A percentile compares a stretch with the other conserved stretches of the same genome.
Evolutionary conservation across 2,888 invertebrate genomes (phyloP).

Genomic region (Mycalesis mineus): DNA sequence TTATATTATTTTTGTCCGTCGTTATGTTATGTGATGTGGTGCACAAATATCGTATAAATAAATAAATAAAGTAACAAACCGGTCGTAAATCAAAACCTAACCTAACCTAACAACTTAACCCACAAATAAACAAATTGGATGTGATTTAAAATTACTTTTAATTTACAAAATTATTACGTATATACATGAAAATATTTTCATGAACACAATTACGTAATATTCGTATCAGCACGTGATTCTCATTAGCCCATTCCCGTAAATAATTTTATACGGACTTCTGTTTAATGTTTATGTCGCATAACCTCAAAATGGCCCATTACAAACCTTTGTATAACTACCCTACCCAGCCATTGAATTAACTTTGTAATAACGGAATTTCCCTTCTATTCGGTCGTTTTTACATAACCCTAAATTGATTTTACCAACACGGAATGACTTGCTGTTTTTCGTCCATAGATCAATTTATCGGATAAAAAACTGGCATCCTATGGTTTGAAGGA

Average conservation of each 20-base stretch:
- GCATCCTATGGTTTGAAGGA: no score
- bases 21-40: no score
- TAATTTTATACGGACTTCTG: background rate
- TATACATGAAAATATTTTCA: background rate
- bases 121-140: no score
- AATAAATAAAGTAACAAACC: no score
- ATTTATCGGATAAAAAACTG: no score
- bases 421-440: background rate
- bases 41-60: no score
- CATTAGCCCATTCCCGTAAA: background rate
- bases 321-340: background rate
- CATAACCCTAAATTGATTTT: background rate
- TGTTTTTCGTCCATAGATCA: background rate
- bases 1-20: no score
- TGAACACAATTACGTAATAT: background rate
- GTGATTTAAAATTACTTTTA: no score
- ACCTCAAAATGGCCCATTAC: background rate
- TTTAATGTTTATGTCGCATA: background rate
- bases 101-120: no score
- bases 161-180: no score
- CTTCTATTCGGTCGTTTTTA: background rate
- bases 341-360: background rate
- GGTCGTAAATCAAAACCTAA: no score
- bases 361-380: background rate
- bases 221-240: background rate